A percentile compares a stretch with the other conserved stretches of the same genome.
Conservation (phyloP, 2,797 vertebrate genomes). For the Leptatherina wallacei region DNA sequence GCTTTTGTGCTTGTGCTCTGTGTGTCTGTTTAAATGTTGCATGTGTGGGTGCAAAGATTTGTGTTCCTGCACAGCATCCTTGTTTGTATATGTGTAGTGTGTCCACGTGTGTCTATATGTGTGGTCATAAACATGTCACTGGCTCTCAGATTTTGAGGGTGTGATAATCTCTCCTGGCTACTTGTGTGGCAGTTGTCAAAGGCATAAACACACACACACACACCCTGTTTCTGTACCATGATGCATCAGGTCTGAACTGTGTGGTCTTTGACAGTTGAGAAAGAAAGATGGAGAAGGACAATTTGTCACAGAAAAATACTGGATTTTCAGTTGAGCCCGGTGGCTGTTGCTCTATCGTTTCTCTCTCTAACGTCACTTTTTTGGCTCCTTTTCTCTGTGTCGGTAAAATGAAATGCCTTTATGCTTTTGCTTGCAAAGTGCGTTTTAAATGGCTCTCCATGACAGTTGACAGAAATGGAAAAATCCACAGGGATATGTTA, state of each 20-base stretch:
- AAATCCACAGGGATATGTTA: slow-evolving; percentile 41
- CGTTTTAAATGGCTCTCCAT: slow-evolving; percentile 41
- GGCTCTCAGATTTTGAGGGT: slow-evolving; percentile 53
- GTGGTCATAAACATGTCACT: slow-evolving; percentile 61
- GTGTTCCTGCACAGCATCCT: slow-evolving; percentile 25
- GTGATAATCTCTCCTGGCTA: slow-evolving; percentile 61
- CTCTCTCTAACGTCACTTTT: slow-evolving; percentile 14
- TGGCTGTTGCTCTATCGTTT: slow-evolving; percentile 19
- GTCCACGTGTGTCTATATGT: slow-evolving; percentile 25
- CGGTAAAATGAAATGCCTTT: slow-evolving; percentile 14
- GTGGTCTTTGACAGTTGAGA: slow-evolving; percentile 47
- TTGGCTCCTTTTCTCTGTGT: slow-evolving; percentile 17
- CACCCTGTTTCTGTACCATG: slow-evolving; percentile 44
- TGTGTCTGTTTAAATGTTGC: slow-evolving; percentile 15
- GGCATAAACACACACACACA: slow-evolving; percentile 22
- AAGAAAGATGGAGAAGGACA: slow-evolving; percentile 47
- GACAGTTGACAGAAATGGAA: slow-evolving; percentile 42
- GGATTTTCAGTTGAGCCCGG: slow-evolving; percentile 28
- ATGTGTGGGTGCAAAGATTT: slow-evolving; percentile 19
- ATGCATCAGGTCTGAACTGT: slow-evolving; percentile 57
- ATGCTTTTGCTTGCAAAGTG: slow-evolving; percentile 36
- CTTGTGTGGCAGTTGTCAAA: slow-evolving; percentile 55
- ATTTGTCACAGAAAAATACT: slow-evolving; percentile 58
- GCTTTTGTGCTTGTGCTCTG: slow-evolving; percentile 30
- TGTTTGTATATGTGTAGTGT: slow-evolving; percentile 33